These are phyloP conservation scores for Apamea anceps DNA, from an alignment of 2,888 invertebrate species.

Conservation along the genomic window DNA sequence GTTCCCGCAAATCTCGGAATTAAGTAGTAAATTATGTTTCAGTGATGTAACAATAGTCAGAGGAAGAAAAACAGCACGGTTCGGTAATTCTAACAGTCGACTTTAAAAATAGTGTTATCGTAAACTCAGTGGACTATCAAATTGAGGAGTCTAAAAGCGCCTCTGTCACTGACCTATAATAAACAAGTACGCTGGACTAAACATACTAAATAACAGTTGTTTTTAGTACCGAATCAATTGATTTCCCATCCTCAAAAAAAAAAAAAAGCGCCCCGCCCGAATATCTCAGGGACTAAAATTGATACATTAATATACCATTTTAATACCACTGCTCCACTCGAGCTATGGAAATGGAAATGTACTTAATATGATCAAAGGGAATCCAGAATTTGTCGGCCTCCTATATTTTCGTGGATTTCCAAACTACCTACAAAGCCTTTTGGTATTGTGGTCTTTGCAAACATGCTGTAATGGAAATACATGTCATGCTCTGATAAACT, in stretches of 20 bases:
- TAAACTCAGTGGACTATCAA: background rate
- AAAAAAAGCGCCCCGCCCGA: no score
- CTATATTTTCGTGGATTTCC: background rate
- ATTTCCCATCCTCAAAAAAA: no score
- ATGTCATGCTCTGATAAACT: slow-evolving; percentile 3
- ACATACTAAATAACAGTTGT: no score
- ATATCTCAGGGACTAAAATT: no score
- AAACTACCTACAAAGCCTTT: background rate
- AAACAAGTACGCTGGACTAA: no score
- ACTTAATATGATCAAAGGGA: background rate
- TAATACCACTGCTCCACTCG: background rate
- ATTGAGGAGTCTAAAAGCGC: background rate
- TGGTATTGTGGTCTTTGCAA: slow-evolving; percentile 11
- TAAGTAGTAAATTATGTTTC: slow-evolving; percentile 52
- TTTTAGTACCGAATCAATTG: no score
- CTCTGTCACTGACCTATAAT: no score
- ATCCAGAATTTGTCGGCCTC: background rate
- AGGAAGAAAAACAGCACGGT: slow-evolving; percentile 33
- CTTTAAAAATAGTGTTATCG: slow-evolving; percentile 17
- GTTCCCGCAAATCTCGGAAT: slow-evolving; percentile 32
- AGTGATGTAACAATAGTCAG: slow-evolving; percentile 16
- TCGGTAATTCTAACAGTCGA: slow-evolving; percentile 16
- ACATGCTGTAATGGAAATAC: slow-evolving; percentile 22
- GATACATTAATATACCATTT: no score
- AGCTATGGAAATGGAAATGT: background rate